Evolutionary conservation across 2,888 invertebrate genomes (phyloP), one percentile per base, ranked within the genome.

Genomic region (Ptychoptera albimana): DNA sequence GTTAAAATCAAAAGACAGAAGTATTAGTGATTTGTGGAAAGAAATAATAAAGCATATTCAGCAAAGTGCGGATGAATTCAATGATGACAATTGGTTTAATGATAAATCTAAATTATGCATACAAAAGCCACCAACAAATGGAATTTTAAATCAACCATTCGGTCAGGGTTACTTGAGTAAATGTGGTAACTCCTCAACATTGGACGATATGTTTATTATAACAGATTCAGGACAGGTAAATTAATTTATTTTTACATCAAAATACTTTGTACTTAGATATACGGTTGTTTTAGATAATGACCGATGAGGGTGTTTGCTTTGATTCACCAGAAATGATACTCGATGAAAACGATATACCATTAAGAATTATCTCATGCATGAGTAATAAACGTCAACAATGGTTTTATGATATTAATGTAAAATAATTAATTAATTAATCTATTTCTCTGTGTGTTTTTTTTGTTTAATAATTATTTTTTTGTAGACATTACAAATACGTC

Each of bases 241-340:
- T 35, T 37, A 2, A 39, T n/a, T n/a, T n/a, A n/a, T 37, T 42
- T n/a, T 4, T 34, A 10, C 15, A 12, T 5, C 23, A 23, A 23
- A 3, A 5, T 23, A 23, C 7, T 23, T 23, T 7, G 23, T 23
- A 23, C 23, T 23, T 23, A 23, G 7, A 3, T 23, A 5, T 23
- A 23, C n/a, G n/a, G 7, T 23, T 40, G 9, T 16, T n/a, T 15
- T 29, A 52, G 57, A 56, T 91, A 42, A 88, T 88, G 84, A 83
- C 82, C 0, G 88, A 92, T 56, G 91, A 91, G 59, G 85, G 84
- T 8, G 69, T 89, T 6, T 92, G 92, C 54, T 66, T 92, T 46
- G 87, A 91, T 56, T 77, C 77, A 15, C 75, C 77, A 1, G 46
- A 48, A 16, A 31, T 11, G n/a, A 53, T 57, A 38, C 53, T 54